phyloP scores from a whole-genome alignment of 2,113 vertebrate genomes.

The Arothron firmamentum region DNA sequence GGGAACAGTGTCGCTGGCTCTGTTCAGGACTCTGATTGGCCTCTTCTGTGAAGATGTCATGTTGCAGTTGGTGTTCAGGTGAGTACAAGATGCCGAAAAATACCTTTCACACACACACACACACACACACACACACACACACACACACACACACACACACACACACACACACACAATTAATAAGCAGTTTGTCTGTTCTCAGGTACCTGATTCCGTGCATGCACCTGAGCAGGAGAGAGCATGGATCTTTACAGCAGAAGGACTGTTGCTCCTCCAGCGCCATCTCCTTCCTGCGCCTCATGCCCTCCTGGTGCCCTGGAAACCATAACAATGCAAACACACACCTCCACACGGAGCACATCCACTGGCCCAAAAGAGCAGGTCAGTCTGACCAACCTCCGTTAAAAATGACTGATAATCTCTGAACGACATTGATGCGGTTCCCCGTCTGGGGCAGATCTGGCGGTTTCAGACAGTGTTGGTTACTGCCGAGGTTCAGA shows the following conservation, averaged over 20 bases:
- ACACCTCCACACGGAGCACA: constrained; percentile 70
- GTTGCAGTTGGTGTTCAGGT: constrained; percentile 94
- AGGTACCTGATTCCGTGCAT: constrained; percentile 91
- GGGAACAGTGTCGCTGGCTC: constrained; percentile 89
- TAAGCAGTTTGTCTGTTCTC: constrained; percentile 15
- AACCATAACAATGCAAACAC: constrained; percentile 58
- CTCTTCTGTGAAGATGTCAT: constrained; percentile 97
- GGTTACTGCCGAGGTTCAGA: constrained; percentile 76
- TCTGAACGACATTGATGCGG: neutral
- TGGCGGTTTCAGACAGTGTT: constrained; percentile 24
- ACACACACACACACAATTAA: neutral
- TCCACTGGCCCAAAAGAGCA: constrained; percentile 82
- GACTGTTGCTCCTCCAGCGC: constrained; percentile 87
- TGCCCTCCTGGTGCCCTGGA: constrained; percentile 82
- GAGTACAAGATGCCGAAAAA: constrained; percentile 7
- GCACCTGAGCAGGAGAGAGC: constrained; percentile 83
- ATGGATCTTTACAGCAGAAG: constrained; percentile 76
- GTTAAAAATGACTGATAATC: neutral
- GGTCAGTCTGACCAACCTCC: constrained; percentile 24
- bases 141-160: no score
- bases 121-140: no score
- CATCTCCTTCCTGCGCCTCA: constrained; percentile 83
- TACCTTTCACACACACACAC: neutral
- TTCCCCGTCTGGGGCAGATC: constrained; percentile 26
- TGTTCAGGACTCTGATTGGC: constrained; percentile 92